Evolutionary conservation across 2,888 invertebrate genomes (phyloP), one percentile per base, ranked within the genome.

Genomic region (Nephrotoma guestfalica): DNA sequence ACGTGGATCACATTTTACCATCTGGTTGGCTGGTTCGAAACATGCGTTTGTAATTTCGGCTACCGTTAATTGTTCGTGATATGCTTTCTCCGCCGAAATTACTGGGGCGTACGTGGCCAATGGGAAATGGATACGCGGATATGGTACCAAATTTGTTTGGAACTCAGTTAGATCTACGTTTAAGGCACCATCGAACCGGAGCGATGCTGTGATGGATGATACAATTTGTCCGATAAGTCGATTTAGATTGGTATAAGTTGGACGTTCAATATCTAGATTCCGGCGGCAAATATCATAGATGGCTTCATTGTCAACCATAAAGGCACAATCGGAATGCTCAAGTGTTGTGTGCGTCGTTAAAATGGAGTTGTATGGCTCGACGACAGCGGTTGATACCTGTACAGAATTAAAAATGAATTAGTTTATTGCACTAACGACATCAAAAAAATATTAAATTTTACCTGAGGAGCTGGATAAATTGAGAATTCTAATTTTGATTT

Each of bases 41-140:
- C 98, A 98, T 41, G 97, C 96, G 90, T 97, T 97, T 87, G 98
- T 98, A 90, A 98, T 98, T 90, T 98, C 98, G 4, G 96, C 94
- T 4, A 97, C 97, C 0, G 97, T 95, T 88, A 97, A 93, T 90
- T 97, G 97, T 91, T 98, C 98, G 90, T 98, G 97, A 91, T 97
- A 97, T 5, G 97, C 97, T 91, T 97, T 97, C 91, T 97, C 97
- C 0, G 97, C 96, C 45, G 97, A 97, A 91, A 97, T 97, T 89
- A 98, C 96, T 13, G 97, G 97, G 40, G 97, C 97, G 91, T 97
- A 97, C 3, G 98, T 96, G 88, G 96, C 96, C 89, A 98, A 93
- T 9, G 98, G 98, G 94, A 98, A 98, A 91, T 98, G 98, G 90
- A 98, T 98, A 89, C 98, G 95, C 4, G 98, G 98, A 92, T 98